Base-by-base conservation (phyloP, 1,140 invertebrate genomes). In the Archivesica marissinica region DNA sequence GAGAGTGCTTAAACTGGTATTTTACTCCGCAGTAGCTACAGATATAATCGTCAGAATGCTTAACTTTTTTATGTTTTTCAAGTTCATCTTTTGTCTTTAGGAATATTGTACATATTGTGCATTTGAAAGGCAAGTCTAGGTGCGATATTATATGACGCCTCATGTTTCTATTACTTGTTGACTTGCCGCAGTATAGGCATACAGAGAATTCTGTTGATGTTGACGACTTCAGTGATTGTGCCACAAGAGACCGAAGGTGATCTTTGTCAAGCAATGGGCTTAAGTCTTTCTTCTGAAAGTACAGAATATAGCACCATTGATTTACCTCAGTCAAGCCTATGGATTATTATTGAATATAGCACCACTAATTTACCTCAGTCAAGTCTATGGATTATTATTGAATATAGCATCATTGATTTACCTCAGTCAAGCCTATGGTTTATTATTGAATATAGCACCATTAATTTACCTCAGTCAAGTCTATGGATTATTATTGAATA, bases 11-110 rank as follows among this genome's bases (percentile, higher is more conserved):
- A 61, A 56, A 54, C 9, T 41, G 35, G 33, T 77, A 77, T 25
- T 59, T 56, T 23, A 59, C 17, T 6, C 56, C 75, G 44, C 75
- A 77, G 13, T 77, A 61, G 17, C 25, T 61, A 47, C 75, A 77
- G 17, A 41, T 25, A 35, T 30, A 77, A 41, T 77, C 75, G 7
- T 41, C 56, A n/a, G 33, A n/a, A 38, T 77, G 75, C 44, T 77
- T 77, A 1, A 28, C 54, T 25, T n/a, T 4, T 15, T 47, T 61
- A 41, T 77, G 75, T 77, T 4, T 47, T 54, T 77, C 75, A 9
- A 61, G 75, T 30, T 59, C 75, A 41, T 23, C 17, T 25, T 30
- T 7, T 9, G 75, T 52, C 17, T 61, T 77, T 39, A 61, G 61
- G 52, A 39, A 77, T 23, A 56, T 2, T 25, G 54, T 56, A 56